Evolutionary conservation across 2,113 vertebrate species (phyloP), one percentile per base, ranked within the genome.

Genomic region (Chaenocephalus aceratus): DNA sequence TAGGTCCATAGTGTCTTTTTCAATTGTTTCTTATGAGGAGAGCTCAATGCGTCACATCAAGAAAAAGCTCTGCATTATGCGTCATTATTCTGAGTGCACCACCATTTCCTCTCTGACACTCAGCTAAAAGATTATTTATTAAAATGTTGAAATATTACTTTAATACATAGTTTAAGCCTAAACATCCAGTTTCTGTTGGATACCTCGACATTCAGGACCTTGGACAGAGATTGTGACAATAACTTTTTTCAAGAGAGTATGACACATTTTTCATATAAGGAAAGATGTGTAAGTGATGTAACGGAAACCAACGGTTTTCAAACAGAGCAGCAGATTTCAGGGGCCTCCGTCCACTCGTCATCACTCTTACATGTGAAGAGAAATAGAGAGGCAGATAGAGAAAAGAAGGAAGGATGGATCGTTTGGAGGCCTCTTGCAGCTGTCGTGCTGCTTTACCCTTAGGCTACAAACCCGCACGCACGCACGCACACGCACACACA

Each of bases 391-490:
- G 21, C 0, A 10, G 21, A 72, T 5, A 4, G 61, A 75, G 61
- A 46, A 10, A 71, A 63, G 65, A 30, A 41, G 45, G 54, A 60
- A 83, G 78, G 62, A 67, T 65, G 72, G 80, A 73, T 74, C 2
- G 5, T 49, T 85, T 36, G 36, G 78, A 88, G 76, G 76, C 86
- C 82, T 90, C 86, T 76, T 63, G 82, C 92, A 92, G 90, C 92
- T 93, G 94, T 84, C 68, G 52, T 46, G 26, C 68, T 79, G 83
- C 88, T 88, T 61, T 79, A 74, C 80, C 91, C 88, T 2, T 51
- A 73, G 87, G 88, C 87, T 75, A 12, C 44, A 26, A 58, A 15
- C 76, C 53, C 64, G 70, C 79, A 71, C 62, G 82, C 79, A 72
- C 75, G 58, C 73, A 75, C 76, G 53, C 65, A 75, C 53, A 23